Base-by-base conservation (phyloP, 2,113 vertebrate genomes). In the Chelonoidis abingdonii region DNA sequence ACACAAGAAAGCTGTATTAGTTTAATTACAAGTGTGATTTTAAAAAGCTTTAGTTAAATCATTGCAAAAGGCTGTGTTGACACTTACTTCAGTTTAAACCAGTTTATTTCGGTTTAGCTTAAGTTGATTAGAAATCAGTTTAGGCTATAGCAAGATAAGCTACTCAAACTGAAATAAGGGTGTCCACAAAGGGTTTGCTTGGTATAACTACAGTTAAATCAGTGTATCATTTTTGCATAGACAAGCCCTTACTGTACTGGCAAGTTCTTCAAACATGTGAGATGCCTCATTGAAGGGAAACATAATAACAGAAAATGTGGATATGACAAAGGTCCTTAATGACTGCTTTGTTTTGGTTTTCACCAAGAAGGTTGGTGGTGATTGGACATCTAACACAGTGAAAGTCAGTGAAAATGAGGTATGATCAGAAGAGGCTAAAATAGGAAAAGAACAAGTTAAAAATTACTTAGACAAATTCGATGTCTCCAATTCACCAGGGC, bases 51-150 rank as follows among this genome's bases (percentile, higher is more conserved):
- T 31, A 57, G 24, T 56, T 29, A 44, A 88, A 57, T 29, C 47
- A 88, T 10, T 72, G 88, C 10, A 41, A 91, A 93, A 89, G n/a
- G 29, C 95, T 3, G 1, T 14, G 16, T 82, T 50, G 41, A 88
- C 47, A 57, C 7, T 72, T 81, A 75, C 41, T 80, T 86, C 29
- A 80, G 9, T 86, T 35, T 14, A 31, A 86, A 52, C 50, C 24
- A 91, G 91, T 84, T 93, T 86, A 79, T 79, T 87, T 88, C 38
- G 41, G 91, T 47, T 92, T 86, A 72, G 65, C 47, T n/a, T 50
- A 52, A 86, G 84, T 12, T 41, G 82, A 78, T 78, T 85, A 87
- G 1, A 47, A 24, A 54, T 1, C 52, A 87, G 78, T 35, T 83
- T 78, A 47, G 65, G 8, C 27, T 85, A 87, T 92, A 83, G 49